Evolutionary conservation across 2,888 invertebrate species (phyloP).

Genomic region (Rotaria sp.): DNA sequence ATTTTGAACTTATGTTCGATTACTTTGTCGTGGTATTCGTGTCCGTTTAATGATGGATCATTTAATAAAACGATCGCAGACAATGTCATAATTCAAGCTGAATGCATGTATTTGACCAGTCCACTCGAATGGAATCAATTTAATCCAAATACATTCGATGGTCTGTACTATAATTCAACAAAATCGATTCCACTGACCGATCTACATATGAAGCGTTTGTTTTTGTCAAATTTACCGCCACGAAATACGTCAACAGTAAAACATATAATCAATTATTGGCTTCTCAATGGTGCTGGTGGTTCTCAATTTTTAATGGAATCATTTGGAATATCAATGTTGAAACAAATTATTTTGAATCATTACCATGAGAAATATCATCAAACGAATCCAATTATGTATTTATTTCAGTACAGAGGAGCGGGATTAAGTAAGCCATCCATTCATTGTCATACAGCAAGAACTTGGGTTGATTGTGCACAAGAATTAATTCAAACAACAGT

Average conservation of each 20-base stretch:
- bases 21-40: not conserved
- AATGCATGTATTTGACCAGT: not conserved
- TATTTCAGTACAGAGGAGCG: conserved; percentile 13
- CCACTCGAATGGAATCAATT: not conserved
- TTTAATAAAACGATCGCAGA: not conserved
- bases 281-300: not conserved
- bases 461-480: not conserved
- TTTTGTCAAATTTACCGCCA: not conserved
- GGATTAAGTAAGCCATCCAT: not conserved
- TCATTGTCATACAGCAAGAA: not conserved
- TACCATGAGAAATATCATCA: not conserved
- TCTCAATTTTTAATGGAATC: not conserved
- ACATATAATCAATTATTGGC: conserved; percentile 22
- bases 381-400: not conserved
- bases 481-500: not conserved
- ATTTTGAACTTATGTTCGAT: conserved; percentile 10
- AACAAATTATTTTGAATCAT: conserved; percentile 3
- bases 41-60: not conserved
- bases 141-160: not conserved
- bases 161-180: not conserved
- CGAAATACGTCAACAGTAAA: not conserved
- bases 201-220: not conserved
- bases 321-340: conserved; percentile 25
- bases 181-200: conserved; percentile 4
- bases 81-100: not conserved